These are phyloP conservation scores for Pygathrix nemaeus DNA, from an alignment of 2,113 vertebrate species.

Conservation along the genomic window DNA sequence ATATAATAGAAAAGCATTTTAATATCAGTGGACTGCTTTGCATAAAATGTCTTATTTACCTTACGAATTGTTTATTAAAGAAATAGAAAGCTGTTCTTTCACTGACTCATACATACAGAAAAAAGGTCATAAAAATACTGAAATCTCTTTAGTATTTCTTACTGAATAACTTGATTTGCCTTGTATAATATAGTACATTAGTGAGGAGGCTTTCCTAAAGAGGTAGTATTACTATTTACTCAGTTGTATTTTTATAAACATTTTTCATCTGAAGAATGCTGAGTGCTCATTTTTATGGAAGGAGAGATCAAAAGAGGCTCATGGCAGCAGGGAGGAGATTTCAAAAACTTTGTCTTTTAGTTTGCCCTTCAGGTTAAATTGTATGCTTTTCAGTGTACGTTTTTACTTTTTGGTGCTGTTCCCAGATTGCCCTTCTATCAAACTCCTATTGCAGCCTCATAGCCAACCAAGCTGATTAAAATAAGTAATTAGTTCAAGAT, in stretches of 20 bases:
- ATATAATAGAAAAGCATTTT: conserved; percentile 33
- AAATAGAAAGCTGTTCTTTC: not conserved
- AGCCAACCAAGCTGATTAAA: not conserved
- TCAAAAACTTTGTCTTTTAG: not conserved
- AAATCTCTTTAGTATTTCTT: not conserved
- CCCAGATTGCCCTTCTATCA: not conserved
- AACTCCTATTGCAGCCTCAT: not conserved
- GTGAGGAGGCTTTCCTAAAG: not conserved
- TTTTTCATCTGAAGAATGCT: not conserved
- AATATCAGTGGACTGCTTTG: not conserved
- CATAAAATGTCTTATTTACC: not conserved
- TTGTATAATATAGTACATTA: not conserved
- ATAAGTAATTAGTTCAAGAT: not conserved
- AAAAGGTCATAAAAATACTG: not conserved
- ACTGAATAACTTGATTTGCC: not conserved
- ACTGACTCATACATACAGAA: not conserved
- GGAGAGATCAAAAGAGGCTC: not conserved
- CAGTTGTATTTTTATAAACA: not conserved
- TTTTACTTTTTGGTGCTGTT: not conserved
- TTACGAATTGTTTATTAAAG: not conserved
- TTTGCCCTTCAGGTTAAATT: not conserved
- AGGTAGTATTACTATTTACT: not conserved
- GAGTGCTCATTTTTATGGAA: conserved; percentile 14
- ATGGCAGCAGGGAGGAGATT: not conserved
- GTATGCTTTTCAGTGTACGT: not conserved